A percentile compares a stretch with the other conserved stretches of the same genome.
Evolutionary conservation across 2,888 invertebrate genomes (phyloP).

Genomic region (Tipula unca): DNA sequence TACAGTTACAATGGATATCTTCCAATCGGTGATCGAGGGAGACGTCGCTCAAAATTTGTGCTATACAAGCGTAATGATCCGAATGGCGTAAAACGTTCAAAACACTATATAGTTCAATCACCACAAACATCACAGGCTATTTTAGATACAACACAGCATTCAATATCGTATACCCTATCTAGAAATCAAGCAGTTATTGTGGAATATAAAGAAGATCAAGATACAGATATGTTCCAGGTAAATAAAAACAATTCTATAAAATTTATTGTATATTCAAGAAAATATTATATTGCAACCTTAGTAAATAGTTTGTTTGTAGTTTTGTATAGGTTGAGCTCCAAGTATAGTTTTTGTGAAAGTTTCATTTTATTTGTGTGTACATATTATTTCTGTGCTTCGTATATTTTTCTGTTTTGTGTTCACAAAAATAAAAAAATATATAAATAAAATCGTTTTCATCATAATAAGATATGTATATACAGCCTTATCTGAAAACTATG

Average conservation of each 20-base stretch:
- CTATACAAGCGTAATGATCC: conserved; percentile 74
- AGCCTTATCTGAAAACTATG: neutral
- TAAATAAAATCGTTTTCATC: neutral
- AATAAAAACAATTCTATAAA: conserved; percentile 29
- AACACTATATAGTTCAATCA: conserved; percentile 92
- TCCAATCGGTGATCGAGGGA: conserved; percentile 86
- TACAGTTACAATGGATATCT: conserved; percentile 88
- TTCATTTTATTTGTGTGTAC: neutral
- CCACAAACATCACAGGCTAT: conserved; percentile 94
- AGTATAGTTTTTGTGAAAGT: neutral
- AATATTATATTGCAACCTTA: neutral
- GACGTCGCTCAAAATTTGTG: conserved; percentile 90
- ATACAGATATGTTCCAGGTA: conserved; percentile 99
- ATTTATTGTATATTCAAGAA: neutral
- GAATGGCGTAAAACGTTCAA: conserved; percentile 90
- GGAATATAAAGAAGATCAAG: conserved; percentile 90
- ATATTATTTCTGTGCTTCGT: neutral
- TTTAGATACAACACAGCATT: conserved; percentile 87
- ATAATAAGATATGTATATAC: neutral
- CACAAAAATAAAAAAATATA: neutral
- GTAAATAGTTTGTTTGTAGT: neutral
- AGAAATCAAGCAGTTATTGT: conserved; percentile 96
- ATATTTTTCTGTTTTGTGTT: neutral
- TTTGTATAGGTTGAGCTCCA: neutral
- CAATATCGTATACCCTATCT: conserved; percentile 93